Evolutionary conservation across 2,113 vertebrate species (phyloP), one percentile per base, ranked within the genome.

Genomic region (Engystomops pustulosus): DNA sequence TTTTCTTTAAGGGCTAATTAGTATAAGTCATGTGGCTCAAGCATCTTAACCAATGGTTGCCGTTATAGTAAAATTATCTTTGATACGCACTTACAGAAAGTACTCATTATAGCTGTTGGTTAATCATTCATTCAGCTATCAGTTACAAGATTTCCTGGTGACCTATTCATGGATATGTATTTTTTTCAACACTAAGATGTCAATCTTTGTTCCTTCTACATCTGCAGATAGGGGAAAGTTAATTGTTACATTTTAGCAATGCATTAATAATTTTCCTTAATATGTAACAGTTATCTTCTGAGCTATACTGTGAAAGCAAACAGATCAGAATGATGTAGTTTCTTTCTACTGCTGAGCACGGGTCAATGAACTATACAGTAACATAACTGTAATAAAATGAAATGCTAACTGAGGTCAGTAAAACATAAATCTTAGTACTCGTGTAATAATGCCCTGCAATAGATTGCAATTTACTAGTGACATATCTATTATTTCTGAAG

Each of bases 381-480:
- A 23, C 25, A 49, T 74, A 74, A 49, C 17, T 18, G 44, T n/a
- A 80, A 80, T 68, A 67, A 47, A 30, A 68, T 30, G 41, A 47
- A 45, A 32, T 67, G 38, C 32, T 45, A 45, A 14, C 78, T 49
- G 15, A 12, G 20, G n/a, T n/a, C 67, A 60, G n/a, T 44, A 30
- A 70, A 70, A 23, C 15, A 38, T 82, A 72, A 41, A 69, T 81
- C 65, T n/a, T 25, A 72, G 58, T 74, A 72, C 44, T 72, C 51
- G 74, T 45, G 23, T n/a, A 30, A 58, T 83, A 47, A 47, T 12
- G 74, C 36, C 80, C 18, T 34, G 80, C 55, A 83, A 47, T 62
- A 15, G 6, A 47, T 32, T 32, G 36, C 38, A 83, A 17, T 65
- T 75, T 75, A 14, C 38, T 49, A n/a, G 17, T 65, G 53, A 62